Evolutionary conservation across 2,888 invertebrate species (phyloP), one percentile per base, ranked within the genome.

Genomic region (Coelinius sp.): DNA sequence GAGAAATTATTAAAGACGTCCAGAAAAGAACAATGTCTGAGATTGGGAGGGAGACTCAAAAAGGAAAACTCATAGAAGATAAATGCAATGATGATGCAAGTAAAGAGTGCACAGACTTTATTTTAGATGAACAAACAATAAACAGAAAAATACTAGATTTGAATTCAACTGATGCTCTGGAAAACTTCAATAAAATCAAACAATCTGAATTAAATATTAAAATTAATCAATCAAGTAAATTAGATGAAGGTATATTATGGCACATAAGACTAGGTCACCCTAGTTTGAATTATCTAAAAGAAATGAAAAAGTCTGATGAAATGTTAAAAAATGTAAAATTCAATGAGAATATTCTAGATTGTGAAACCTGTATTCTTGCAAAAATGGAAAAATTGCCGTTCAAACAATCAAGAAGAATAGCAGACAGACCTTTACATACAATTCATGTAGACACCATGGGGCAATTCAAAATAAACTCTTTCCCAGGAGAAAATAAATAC

Each of bases 391-490:
- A 74, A 68, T 59, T 76, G 68, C 73, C 77, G n/a, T 75, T 76
- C 35, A 73, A 66, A 56, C 49, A 70, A 52, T 41, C 38, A 14
- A 63, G 75, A 67, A 10, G 56, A 22, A 65, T 67, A 71, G 77
- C 76, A 24, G 66, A 70, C 17, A 69, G 67, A 68, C 75, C 76
- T 8, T 56, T 78, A 27, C 74, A 75, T 22, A 75, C 68, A 22
- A 73, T 80, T n/a, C 77, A 75, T 74, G 27, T 70, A 31, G 76
- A 79, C 41, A 10, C 73, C 2, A 77, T 77, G 76, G 76, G 77
- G 8, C 75, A 73, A 53, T 77, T 79, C n/a, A 77, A 75, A 68
- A 52, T 56, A 27, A 68, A 17, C n/a, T 68, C 72, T 1, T 64
- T 38, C 20, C 74, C 71, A 25, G 71, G 77, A 0, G 41, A 53